phyloP scores from a whole-genome alignment of 2,888 invertebrate species.

The Macrophya annulata region DNA sequence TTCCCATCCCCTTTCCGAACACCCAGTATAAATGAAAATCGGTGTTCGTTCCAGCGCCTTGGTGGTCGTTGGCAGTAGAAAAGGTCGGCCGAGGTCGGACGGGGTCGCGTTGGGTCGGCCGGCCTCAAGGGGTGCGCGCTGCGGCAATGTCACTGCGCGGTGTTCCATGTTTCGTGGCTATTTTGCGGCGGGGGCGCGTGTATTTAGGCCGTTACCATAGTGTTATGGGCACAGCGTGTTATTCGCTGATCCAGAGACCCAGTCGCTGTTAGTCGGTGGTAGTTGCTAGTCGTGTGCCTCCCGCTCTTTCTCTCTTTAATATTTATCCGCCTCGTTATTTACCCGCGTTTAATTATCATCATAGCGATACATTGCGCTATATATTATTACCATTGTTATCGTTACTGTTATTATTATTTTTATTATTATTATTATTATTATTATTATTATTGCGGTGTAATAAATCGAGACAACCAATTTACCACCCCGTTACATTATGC shows the following conservation, averaged over 20 bases:
- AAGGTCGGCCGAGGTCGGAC: slow-evolving; percentile 49
- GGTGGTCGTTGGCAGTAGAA: slow-evolving; percentile 33
- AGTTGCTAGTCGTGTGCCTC: slow-evolving; percentile 47
- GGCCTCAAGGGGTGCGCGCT: slow-evolving; percentile 61
- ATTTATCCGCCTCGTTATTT: slow-evolving; percentile 6
- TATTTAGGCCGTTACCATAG: slow-evolving; percentile 51
- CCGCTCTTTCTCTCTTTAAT: neutral
- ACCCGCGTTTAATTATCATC: slow-evolving; percentile 28
- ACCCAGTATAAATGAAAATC: slow-evolving; percentile 5
- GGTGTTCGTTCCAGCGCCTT: slow-evolving; percentile 50
- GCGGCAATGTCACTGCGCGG: slow-evolving; percentile 70
- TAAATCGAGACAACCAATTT: neutral
- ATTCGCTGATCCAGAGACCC: slow-evolving; percentile 29
- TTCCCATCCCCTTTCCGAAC: neutral
- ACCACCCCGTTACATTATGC: slow-evolving; percentile 18
- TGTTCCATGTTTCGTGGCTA: slow-evolving; percentile 60
- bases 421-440: neutral
- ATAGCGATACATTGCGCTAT: neutral
- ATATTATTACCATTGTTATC: neutral
- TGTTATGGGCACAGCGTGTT: slow-evolving; percentile 24
- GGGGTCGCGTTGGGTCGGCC: slow-evolving; percentile 41
- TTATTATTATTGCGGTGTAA: neutral
- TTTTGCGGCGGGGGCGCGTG: slow-evolving; percentile 44
- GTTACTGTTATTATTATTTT: neutral
- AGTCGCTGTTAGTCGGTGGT: slow-evolving; percentile 51